Evolutionary conservation across 2,888 invertebrate species (phyloP), one percentile per base, ranked within the genome.

Genomic region (Euclidia mi): DNA sequence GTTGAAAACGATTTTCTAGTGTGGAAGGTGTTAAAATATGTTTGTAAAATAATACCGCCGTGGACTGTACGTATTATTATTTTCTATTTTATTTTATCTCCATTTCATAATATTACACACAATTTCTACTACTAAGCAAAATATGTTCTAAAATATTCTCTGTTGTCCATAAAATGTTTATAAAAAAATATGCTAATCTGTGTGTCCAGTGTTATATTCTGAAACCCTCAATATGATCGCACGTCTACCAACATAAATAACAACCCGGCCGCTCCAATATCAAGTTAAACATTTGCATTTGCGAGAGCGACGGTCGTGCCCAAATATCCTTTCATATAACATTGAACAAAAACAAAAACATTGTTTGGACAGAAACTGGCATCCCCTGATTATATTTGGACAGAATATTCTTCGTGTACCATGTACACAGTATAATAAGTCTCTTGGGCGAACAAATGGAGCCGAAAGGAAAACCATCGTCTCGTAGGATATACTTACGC

Each of bases 371-470:
- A 72, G 55, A 75, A 69, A 87, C 88, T 83, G 84, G 79, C 84
- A 84, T 88, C 89, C 90, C 72, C 84, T 92, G 94, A 94, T 94
- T 94, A 94, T 94, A 92, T 94, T 94, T 94, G 94, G 81, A 87
- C 91, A 92, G 88, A 88, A 92, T 93, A 93, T 93, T 90, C 84
- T 82, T 82, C 80, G 83, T 84, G 82, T 87, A 84, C 86, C 86
- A 84, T 90, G 91, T 93, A 92, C 90, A 93, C 88, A 91, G 87
- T 83, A 86, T 94, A 93, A 94, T 92, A 94, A 89, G 94, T 91
- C 94, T 92, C 92, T 86, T 64, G 93, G 91, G 93, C 85, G 85
- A 83, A 74, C 87, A 88, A 91, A 92, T 92, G 91, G 90, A 88
- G 88, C 84, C 85, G 86, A 91, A 91, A 90, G 90, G 82, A 91